Evolutionary conservation across 2,888 invertebrate species (phyloP), one percentile per base, ranked within the genome.

Genomic region (Eucriotettix oculatus): DNA sequence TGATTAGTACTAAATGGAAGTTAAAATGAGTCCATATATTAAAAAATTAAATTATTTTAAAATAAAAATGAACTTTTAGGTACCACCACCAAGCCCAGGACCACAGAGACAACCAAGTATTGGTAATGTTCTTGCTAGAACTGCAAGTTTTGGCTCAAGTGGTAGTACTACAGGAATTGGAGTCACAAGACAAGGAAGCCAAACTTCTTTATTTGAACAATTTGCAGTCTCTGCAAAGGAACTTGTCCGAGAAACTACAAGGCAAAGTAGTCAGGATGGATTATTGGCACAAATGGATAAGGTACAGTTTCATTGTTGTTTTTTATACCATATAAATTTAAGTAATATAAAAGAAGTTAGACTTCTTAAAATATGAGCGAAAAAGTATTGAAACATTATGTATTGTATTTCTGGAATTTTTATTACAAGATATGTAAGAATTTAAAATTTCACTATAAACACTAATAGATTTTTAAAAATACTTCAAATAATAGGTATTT

Each of bases 211-310:
- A 1, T 81, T 94, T 66, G 93, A 93, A 72, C 90, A 91, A 68
- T 86, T 93, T 69, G 86, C 93, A 7, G 83, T 83, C 0, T 92
- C 92, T 69, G 93, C 93, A 12, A 91, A 92, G 72, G 93, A 92
- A 68, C 74, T 93, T 60, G 91, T 93, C 1, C 79, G 86, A 56
- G 93, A 93, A 71, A 90, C 91, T 0, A 90, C 90, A 0, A 77
- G 91, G 1, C 92, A 92, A 71, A 87, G 88, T 71, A 91, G 91
- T 68, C 92, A 92, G 71, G 92, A 93, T 71, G 91, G 91, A 41
- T 70, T 91, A 9, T 75, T 92, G 10, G 90, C 91, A 1, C 92
- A 92, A 64, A 88, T 93, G 81, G 92, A 92, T 69, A 92, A 92
- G 84, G 90, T 91, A 75, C 64, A 65, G 55, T 16, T 53, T 16